Conservation (phyloP, 1,140 invertebrate genomes). For the Nixonia krombeini region DNA sequence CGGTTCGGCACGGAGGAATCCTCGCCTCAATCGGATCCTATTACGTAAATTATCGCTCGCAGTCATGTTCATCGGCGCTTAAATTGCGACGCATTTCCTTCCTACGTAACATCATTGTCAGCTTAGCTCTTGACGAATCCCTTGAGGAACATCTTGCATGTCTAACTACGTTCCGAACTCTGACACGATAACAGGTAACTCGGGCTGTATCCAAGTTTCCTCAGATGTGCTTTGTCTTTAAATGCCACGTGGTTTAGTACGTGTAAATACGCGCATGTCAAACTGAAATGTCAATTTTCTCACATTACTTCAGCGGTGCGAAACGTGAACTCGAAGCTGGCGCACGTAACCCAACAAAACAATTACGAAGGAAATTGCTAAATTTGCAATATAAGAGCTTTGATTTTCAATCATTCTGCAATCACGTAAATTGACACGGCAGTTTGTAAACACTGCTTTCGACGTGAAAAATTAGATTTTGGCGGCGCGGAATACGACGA, state of each 20-base stretch:
- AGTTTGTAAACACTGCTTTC: too few species aligned
- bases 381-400: too few species aligned
- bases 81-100: conserved; percentile 38
- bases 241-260: conserved; percentile 17
- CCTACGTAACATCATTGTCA: conserved; percentile 42
- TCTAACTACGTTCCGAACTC: conserved; percentile 40
- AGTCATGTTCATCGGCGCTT: conserved; percentile 37
- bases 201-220: conserved; percentile 37
- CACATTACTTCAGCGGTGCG: too few species aligned
- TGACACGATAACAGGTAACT: conserved; percentile 46
- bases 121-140: conserved; percentile 44
- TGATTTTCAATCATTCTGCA: too few species aligned
- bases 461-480: too few species aligned
- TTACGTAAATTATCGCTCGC: conserved; percentile 43
- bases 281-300: too few species aligned
- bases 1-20: conserved; percentile 22
- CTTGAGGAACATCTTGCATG: conserved; percentile 38
- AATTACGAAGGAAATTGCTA: too few species aligned
- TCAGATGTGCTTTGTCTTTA: conserved; percentile 29
- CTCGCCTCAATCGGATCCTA: conserved; percentile 19
- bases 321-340: too few species aligned
- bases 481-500: too few species aligned
- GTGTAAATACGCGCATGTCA: background rate
- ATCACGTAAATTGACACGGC: too few species aligned
- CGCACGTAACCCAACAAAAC: too few species aligned